phyloP scores from a whole-genome alignment of 2,797 vertebrate genomes.

The Rhabdophis nuchalis region DNA sequence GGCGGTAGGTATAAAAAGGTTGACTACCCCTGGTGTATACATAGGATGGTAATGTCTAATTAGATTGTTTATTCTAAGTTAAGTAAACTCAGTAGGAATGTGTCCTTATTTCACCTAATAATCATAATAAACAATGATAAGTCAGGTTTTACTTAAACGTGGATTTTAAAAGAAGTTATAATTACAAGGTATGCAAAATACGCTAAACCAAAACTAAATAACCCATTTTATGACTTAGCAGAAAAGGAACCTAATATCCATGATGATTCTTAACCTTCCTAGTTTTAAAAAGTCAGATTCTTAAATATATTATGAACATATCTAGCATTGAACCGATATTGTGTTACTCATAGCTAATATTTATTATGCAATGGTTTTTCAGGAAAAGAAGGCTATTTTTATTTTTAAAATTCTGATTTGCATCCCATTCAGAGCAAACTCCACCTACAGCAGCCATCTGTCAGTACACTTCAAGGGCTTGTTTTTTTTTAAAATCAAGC shows the following conservation, averaged over 20 bases:
- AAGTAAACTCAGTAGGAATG: not conserved
- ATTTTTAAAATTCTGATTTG: conserved; percentile 53
- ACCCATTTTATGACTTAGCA: not conserved
- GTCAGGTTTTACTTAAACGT: not conserved
- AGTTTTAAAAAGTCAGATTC: conserved; percentile 9
- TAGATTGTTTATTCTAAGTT: not conserved
- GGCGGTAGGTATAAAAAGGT: too few relatives aligned
- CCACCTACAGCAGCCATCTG: conserved; percentile 65
- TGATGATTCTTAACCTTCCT: not conserved
- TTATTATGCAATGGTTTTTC: conserved; percentile 36
- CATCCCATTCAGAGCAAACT: conserved; percentile 47
- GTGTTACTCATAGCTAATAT: conserved; percentile 49
- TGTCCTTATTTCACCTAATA: not conserved
- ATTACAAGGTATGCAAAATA: not conserved
- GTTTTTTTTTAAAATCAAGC: conserved; percentile 54
- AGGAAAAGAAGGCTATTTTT: conserved; percentile 26
- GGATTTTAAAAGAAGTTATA: not conserved
- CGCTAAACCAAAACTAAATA: not conserved
- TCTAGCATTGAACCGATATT: conserved; percentile 27
- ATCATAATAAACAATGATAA: not conserved
- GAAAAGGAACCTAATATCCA: not conserved
- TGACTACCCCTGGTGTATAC: not conserved
- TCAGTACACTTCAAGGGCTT: conserved; percentile 53
- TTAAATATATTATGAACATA: conserved; percentile 25
- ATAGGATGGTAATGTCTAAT: not conserved